phyloP scores from a whole-genome alignment of 1,140 invertebrate genomes.

The Phthorimaea operculella region DNA sequence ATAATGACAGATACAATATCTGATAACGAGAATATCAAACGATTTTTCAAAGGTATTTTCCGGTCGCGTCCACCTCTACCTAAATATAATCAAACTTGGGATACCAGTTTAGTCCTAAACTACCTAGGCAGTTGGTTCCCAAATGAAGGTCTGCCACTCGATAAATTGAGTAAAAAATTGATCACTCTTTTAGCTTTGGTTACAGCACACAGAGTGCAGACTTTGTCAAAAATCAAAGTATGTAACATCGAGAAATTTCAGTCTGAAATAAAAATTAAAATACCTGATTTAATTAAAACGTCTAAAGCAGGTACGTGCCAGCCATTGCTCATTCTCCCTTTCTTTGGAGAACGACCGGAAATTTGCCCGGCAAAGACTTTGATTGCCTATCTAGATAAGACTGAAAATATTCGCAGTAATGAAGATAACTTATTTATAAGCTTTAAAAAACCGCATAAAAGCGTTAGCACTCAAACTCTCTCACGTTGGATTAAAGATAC shows the following conservation, averaged over 20 bases:
- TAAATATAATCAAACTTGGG: conserved; percentile 23
- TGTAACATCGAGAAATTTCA: neutral
- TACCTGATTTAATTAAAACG: conserved; percentile 12
- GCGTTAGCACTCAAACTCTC: neutral
- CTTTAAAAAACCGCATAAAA: neutral
- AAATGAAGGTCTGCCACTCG: neutral
- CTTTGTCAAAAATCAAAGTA: conserved; percentile 5
- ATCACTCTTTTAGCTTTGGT: neutral
- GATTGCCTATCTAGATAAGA: conserved; percentile 9
- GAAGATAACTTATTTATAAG: neutral
- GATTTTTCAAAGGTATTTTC: conserved; percentile 22
- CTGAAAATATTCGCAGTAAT: neutral
- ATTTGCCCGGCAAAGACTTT: neutral
- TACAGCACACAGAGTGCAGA: conserved; percentile 4
- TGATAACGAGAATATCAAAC: conserved; percentile 13
- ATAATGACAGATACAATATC: conserved; percentile 11
- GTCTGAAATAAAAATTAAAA: conserved; percentile 6
- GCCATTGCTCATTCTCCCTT: conserved; percentile 10
- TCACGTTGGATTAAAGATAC: neutral
- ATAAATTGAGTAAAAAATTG: neutral
- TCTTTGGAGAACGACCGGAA: conserved; percentile 8
- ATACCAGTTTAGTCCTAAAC: conserved; percentile 16
- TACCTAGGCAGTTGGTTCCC: neutral
- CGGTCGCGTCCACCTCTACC: conserved; percentile 12
- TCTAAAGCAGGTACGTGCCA: conserved; percentile 7